Percentiles rank a stretch among this genome's conserved stretches.
phyloP scores from a whole-genome alignment of 37 sponge, comb jelly and placozoan genomes.

The Hormiphora californensis region DNA sequence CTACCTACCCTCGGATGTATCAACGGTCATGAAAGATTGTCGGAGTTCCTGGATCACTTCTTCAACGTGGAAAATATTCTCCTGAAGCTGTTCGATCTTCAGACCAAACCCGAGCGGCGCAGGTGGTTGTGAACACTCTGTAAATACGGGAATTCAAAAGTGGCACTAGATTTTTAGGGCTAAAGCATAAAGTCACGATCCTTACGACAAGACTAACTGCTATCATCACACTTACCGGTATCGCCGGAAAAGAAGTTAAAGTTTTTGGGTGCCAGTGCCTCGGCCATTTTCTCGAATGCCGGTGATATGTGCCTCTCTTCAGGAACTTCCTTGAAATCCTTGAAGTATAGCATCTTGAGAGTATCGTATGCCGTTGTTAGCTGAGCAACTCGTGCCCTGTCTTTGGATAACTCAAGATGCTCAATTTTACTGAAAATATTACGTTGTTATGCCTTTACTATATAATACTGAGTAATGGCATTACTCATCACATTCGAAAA shows the following conservation, averaged over 20 bases:
- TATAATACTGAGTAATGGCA: too few species aligned
- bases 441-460: too few species aligned
- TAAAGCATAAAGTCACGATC: too few species aligned
- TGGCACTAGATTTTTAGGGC: too few species aligned
- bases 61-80: conserved; percentile 35
- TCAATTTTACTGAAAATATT: too few species aligned
- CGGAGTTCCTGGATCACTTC: conserved; percentile 30
- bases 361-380: conserved; percentile 3
- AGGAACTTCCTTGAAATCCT: neutral
- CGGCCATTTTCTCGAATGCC: conserved; percentile 5
- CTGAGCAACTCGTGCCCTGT: neutral
- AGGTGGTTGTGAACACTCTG: too few species aligned
- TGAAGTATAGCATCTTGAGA: conserved; percentile 31
- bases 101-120: conserved; percentile 11
- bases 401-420: too few species aligned
- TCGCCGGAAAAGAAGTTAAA: conserved; percentile 14
- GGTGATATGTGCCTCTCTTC: neutral
- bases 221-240: neutral
- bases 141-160: too few species aligned
- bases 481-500: too few species aligned
- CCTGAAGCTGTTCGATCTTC: conserved; percentile 25
- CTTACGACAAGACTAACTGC: too few species aligned
- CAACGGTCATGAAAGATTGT: conserved; percentile 42
- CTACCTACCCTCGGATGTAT: too few species aligned
- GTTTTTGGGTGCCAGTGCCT: conserved; percentile 42